phyloP scores from a whole-genome alignment of 2,113 vertebrate species.

The Atractosteus spatula region DNA sequence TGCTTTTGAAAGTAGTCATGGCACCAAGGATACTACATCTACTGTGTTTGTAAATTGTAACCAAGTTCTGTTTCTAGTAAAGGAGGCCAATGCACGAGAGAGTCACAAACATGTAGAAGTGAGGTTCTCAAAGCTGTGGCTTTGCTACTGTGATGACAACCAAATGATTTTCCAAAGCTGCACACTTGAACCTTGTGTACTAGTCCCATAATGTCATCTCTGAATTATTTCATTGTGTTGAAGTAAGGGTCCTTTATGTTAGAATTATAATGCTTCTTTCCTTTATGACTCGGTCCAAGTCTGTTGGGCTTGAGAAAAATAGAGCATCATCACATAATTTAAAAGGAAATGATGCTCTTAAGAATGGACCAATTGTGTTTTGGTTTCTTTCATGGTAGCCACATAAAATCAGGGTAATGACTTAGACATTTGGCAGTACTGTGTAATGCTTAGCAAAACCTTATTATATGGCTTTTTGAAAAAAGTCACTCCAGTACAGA shows the following conservation, averaged over 20 bases:
- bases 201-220: no score
- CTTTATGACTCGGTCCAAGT: not conserved
- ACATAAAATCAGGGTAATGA: slow-evolving; percentile 13
- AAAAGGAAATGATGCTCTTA: not conserved
- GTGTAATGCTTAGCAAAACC: not conserved
- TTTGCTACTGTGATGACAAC: slow-evolving; percentile 19
- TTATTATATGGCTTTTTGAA: not conserved
- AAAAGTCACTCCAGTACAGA: not conserved
- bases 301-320: not conserved
- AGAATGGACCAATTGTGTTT: not conserved
- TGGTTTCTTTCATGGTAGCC: not conserved
- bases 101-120: slow-evolving; percentile 8
- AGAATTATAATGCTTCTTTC: not conserved
- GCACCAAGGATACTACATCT: slow-evolving; percentile 5
- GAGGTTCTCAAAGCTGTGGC: slow-evolving; percentile 3
- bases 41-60: slow-evolving; percentile 27
- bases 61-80: slow-evolving; percentile 3
- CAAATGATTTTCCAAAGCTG: no score
- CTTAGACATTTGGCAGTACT: slow-evolving; percentile 1
- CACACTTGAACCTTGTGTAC: no score
- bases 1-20: slow-evolving; percentile 18
- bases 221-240: no score
- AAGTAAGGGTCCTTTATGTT: not conserved
- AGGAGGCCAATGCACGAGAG: not conserved
- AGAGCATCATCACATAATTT: not conserved